Conservation (phyloP, 1,140 invertebrate genomes). For the Cydia fagiglandana region DNA sequence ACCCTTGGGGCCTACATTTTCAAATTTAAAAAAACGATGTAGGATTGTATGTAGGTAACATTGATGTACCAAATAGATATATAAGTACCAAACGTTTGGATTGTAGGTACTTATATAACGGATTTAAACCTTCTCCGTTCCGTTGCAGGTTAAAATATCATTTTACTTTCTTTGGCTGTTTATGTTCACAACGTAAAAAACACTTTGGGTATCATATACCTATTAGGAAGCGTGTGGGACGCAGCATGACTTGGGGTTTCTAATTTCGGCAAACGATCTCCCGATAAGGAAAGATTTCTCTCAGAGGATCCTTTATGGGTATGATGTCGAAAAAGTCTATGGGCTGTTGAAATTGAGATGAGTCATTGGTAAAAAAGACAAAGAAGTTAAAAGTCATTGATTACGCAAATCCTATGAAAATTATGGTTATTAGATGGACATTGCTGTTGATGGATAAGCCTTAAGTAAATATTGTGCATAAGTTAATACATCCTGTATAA, state of each 20-base stretch:
- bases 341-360: background rate
- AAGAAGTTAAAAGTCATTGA: background rate
- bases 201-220: slow-evolving; percentile 19
- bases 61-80: no score
- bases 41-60: no score
- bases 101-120: no score
- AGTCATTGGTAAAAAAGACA: no score
- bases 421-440: no score
- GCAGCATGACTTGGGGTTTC: slow-evolving; percentile 13
- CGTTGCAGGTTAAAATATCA: background rate
- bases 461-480: no score
- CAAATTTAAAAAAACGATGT: no score
- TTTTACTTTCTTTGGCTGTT: background rate
- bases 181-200: background rate
- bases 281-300: slow-evolving; percentile 26
- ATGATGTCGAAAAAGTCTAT: slow-evolving; percentile 1
- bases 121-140: no score
- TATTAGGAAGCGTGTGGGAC: background rate
- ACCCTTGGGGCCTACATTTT: no score
- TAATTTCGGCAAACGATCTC: slow-evolving; percentile 22
- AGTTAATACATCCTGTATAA: no score
- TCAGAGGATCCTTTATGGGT: background rate
- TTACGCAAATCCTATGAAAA: background rate
- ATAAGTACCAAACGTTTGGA: no score
- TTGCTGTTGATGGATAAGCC: no score